Evolutionary conservation across 1,140 invertebrate species (phyloP).

Genomic region (Procambarus virginalis): DNA sequence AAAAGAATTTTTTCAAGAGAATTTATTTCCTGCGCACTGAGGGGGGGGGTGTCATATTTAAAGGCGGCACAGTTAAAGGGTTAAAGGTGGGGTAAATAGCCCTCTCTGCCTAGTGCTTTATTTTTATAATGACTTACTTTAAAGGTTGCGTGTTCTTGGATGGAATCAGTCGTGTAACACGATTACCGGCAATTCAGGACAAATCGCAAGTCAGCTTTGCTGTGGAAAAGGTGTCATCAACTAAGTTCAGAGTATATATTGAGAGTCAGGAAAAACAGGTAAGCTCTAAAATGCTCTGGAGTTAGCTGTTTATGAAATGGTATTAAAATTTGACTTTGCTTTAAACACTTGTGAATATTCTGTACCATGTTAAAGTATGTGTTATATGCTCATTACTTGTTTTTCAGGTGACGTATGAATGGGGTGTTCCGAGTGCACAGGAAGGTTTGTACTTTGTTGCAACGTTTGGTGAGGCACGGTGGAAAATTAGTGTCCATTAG

Average conservation of each 20-base stretch:
- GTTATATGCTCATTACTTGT: background rate
- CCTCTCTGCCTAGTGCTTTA: background rate
- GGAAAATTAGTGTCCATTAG: constrained; percentile 60
- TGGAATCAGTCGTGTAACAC: constrained; percentile 53
- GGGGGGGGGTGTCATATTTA: too few species aligned
- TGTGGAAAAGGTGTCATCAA: constrained; percentile 59
- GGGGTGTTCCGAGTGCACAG: constrained; percentile 52
- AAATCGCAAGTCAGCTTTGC: constrained; percentile 59
- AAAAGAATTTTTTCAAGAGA: too few species aligned
- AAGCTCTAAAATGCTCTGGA: background rate
- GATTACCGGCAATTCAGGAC: constrained; percentile 51
- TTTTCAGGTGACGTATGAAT: constrained; percentile 57
- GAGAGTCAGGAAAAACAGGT: constrained; percentile 63
- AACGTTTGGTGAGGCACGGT: constrained; percentile 54
- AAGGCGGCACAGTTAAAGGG: too few species aligned
- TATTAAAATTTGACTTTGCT: background rate
- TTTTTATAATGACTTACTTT: background rate
- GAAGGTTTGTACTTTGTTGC: constrained; percentile 54
- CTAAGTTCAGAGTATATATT: constrained; percentile 55
- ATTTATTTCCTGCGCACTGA: too few species aligned
- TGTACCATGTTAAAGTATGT: background rate
- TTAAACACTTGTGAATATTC: background rate
- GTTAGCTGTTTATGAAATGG: too few species aligned
- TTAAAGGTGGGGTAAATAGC: too few species aligned
- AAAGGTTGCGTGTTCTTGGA: constrained; percentile 60